Conservation (phyloP, 2,888 invertebrate species). For the Tipula unca region DNA sequence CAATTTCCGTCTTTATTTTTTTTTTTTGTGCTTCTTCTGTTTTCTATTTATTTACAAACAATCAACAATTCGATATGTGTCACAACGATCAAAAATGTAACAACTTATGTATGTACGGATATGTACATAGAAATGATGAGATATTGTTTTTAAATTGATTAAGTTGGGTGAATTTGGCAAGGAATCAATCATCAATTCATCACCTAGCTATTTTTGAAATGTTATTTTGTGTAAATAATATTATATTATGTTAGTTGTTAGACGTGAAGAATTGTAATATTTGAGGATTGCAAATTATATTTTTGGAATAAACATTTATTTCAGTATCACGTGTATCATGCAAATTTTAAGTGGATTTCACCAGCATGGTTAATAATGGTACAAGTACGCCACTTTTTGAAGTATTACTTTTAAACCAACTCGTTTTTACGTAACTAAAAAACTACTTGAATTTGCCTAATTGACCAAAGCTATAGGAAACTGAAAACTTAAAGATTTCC, state of each 20-base stretch:
- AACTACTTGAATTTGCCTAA: too few species aligned
- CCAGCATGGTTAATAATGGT: too few species aligned
- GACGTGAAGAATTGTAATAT: background rate
- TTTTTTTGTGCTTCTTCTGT: background rate
- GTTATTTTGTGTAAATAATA: background rate
- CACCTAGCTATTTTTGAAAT: background rate
- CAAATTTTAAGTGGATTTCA: too few species aligned
- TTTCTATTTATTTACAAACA: background rate
- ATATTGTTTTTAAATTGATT: background rate
- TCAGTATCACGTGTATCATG: too few species aligned
- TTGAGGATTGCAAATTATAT: too few species aligned
- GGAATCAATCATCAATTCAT: background rate
- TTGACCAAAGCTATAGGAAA: too few species aligned
- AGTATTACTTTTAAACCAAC: too few species aligned
- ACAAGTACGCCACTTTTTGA: too few species aligned
- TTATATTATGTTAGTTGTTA: background rate
- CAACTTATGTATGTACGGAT: too few species aligned
- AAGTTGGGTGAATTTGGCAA: background rate
- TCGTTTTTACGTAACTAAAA: too few species aligned
- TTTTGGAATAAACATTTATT: too few species aligned
- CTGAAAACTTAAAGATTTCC: too few species aligned
- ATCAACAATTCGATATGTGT: background rate
- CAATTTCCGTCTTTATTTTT: background rate
- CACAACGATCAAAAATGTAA: background rate
- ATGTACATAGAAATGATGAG: background rate